Conservation (phyloP, 2,797 vertebrate genomes). For the Chlorospingus semifuscus region DNA sequence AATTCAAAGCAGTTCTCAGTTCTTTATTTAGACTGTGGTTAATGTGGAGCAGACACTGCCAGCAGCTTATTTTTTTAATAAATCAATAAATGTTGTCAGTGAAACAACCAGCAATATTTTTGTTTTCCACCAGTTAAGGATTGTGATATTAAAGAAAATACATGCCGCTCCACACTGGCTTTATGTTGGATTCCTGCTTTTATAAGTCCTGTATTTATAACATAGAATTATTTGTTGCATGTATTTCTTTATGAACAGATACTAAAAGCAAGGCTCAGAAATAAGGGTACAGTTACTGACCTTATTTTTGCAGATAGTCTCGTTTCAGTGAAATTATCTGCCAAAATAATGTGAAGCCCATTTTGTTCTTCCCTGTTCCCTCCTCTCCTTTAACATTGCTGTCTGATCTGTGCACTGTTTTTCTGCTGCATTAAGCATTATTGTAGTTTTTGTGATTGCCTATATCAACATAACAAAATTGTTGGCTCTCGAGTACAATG, state of each 20-base stretch:
- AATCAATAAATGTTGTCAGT: neutral
- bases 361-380: neutral
- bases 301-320: neutral
- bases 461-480: slow-evolving; percentile 53
- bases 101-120: neutral
- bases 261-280: neutral
- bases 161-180: neutral
- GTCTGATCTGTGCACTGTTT: slow-evolving; percentile 32
- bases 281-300: neutral
- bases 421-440: slow-evolving; percentile 38
- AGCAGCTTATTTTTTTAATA: neutral
- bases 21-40: neutral
- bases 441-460: slow-evolving; percentile 40
- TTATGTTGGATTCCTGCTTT: neutral
- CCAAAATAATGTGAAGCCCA: neutral
- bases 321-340: slow-evolving; percentile 1
- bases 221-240: neutral
- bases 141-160: neutral
- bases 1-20: neutral
- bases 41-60: neutral
- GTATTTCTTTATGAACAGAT: neutral
- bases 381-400: neutral
- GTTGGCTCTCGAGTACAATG: neutral
- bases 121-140: neutral
- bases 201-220: neutral